Conservation (phyloP, 1,140 invertebrate genomes). For the Zophobas morio region DNA sequence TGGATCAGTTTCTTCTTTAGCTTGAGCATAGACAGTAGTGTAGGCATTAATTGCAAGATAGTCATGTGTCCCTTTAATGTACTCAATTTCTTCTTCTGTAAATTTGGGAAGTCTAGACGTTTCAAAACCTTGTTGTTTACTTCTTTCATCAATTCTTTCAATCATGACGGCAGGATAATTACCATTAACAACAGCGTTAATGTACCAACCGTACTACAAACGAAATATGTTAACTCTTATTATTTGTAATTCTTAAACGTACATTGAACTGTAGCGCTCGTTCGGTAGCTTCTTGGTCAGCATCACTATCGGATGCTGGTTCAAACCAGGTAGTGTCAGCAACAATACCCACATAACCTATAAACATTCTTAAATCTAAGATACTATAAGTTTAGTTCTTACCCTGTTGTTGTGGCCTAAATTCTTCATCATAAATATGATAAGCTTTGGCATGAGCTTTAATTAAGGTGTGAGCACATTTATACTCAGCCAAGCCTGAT, state of each 20-base stretch:
- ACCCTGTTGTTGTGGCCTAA: slow-evolving; percentile 56
- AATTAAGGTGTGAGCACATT: slow-evolving; percentile 59
- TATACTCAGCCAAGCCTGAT: slow-evolving; percentile 58
- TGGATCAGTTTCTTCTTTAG: slow-evolving; percentile 64
- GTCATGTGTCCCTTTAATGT: slow-evolving; percentile 73
- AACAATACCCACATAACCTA: slow-evolving; percentile 45
- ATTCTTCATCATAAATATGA: slow-evolving; percentile 59
- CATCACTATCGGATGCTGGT: slow-evolving; percentile 65
- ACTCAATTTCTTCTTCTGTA: slow-evolving; percentile 72
- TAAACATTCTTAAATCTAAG: not conserved
- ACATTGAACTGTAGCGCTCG: slow-evolving; percentile 68
- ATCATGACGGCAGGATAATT: slow-evolving; percentile 78
- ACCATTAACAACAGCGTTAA: slow-evolving; percentile 62
- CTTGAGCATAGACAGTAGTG: slow-evolving; percentile 68
- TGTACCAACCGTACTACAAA: slow-evolving; percentile 74
- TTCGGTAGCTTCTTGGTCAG: slow-evolving; percentile 68
- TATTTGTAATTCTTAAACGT: slow-evolving; percentile 52
- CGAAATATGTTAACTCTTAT: not conserved
- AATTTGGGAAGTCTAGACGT: slow-evolving; percentile 76
- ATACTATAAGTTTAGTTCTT: not conserved
- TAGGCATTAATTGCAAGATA: slow-evolving; percentile 76
- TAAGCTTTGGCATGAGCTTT: slow-evolving; percentile 61
- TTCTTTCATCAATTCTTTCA: slow-evolving; percentile 71
- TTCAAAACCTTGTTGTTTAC: slow-evolving; percentile 72
- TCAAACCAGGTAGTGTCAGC: slow-evolving; percentile 67